Base-by-base conservation (phyloP, 37 sponge, comb jelly and placozoan genomes). In the Corticium candelabrum region DNA sequence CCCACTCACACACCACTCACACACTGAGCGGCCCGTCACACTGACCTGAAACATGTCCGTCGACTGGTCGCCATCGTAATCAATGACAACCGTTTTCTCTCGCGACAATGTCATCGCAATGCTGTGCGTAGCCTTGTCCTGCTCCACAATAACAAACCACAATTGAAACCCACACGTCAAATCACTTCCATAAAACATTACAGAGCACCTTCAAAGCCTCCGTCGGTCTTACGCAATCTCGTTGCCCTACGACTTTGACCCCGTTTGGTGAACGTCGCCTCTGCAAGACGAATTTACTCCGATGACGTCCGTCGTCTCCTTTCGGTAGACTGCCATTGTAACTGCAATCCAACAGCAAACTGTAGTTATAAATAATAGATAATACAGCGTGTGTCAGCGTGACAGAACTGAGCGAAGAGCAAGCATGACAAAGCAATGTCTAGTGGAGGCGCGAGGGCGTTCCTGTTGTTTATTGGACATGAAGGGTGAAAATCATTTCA, bases 1-100 rank as follows among this genome's bases (percentile, higher is more conserved):
- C n/a, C n/a, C n/a, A n/a, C n/a, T n/a, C n/a, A n/a, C n/a, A n/a
- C n/a, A n/a, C n/a, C n/a, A n/a, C n/a, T n/a, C n/a, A n/a, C n/a
- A n/a, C n/a, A n/a, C 33, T 31, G 68, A 2, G 68, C 1, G 33
- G 68, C 33, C 32, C 30, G 68, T 31, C 1, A 68, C 33, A 1
- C 76, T 37, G 67, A 91, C 89, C 83, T 92, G 93, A 35, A 92
- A 92, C 35, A 92, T 43, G 72, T 92, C 93, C 15, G 87, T 86
- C 31, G 69, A 72, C 5, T 84, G 57, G 57, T 92, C 93, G 3
- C 78, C 80, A 0, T 90, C 93, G 56, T 85, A 92, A 76, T 89
- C 87, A 41, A 84, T 92, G 68, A 92, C 79, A 38, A 34, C 34
- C 15, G 62, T 27, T 50, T 50, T 50, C 15, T 50, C 62, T 50